Evolutionary conservation across 2,113 vertebrate genomes (phyloP), one percentile per base, ranked within the genome.

Genomic region (Columbina picui): DNA sequence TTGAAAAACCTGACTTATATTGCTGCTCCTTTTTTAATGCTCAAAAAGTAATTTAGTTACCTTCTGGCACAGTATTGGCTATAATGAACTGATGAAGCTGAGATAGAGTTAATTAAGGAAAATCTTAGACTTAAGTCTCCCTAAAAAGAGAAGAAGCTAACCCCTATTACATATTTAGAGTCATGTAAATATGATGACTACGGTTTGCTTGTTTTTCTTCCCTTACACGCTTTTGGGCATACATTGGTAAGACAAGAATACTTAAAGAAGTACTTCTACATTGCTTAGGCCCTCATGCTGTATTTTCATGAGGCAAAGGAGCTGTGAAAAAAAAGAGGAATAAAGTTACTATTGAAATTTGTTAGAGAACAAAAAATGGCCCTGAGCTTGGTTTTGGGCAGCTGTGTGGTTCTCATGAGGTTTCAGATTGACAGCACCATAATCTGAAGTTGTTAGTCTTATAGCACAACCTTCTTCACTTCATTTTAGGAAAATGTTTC

Each of bases 371-470:
- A 84, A 81, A 56, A 68, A 14, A 0, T 32, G 52, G 10, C 9
- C 16, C 3, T 17, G 39, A 60, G 8, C 85, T 79, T 63, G 22
- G 5, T 9, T 91, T 71, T 21, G 20, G 11, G 14, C 45, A 7
- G 16, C 25, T 55, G 10, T 27, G 14, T 50, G 4, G 1, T 8
- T 63, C 12, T 93, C 47, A 59, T 0, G 14, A 65, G 25, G 2
- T 38, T 69, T 36, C n/a, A 83, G 27, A 65, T n/a, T 69, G 15
- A 59, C 36, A 73, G 12, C 10, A n/a, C 7, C 14, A 10, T 29
- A 81, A 80, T 57, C 22, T 77, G 63, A 90, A 77, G 20, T 34
- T 91, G 11, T 70, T 79, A 68, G 59, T 27, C 41, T 77, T 75
- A 17, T 29, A 80, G 4, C 36, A 87, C 6, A 80, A 69, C 7